Base-by-base conservation (phyloP, 2,113 vertebrate species). In the Phycodurus eques region DNA sequence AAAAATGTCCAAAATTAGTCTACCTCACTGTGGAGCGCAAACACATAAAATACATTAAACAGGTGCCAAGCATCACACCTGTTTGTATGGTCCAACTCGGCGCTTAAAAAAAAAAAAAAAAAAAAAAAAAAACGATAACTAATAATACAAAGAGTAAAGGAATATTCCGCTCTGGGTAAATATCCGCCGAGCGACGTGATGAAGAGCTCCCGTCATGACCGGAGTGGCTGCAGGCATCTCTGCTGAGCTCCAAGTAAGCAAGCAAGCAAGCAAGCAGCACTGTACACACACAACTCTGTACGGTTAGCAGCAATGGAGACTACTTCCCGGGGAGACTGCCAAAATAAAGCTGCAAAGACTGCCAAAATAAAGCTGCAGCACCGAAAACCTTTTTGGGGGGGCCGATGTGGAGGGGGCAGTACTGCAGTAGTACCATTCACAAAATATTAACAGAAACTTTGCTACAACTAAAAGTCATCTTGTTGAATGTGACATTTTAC, bases 21-120 rank as follows among this genome's bases (percentile, higher is more conserved):
- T 87, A 82, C 81, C 81, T 90, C 75, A 85, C 86, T 84, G 90
- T 85, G 71, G 88, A 81, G 81, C 89, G 83, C 72, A 86, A 82
- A 79, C 78, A 84, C 85, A 75, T 82, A 59, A 89, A 90, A 71
- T 83, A 82, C 84, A 88, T 84, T 56, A 78, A 80, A 56, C 65
- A 63, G 59, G 63, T 2, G 71, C 44, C 0, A 42, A 68, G 0
- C 79, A 64, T 76, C 0, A 6, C 66, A 69, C 70, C 78, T 77
- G 60, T 79, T 77, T 72, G 1, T 53, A 9, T 17, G 4, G 10
- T 57, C 56, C 42, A 17, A 61, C 47, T 4, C 68, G 71, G 43
- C 33, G 35, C 42, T 33, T 31, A 3, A 0, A 75, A 71, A 17
- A 46, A 33, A 49, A n/a, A 10, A 14, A 17, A 19, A n/a, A 71